Conservation (phyloP, 2,113 vertebrate genomes). For the Morone chrysops region DNA sequence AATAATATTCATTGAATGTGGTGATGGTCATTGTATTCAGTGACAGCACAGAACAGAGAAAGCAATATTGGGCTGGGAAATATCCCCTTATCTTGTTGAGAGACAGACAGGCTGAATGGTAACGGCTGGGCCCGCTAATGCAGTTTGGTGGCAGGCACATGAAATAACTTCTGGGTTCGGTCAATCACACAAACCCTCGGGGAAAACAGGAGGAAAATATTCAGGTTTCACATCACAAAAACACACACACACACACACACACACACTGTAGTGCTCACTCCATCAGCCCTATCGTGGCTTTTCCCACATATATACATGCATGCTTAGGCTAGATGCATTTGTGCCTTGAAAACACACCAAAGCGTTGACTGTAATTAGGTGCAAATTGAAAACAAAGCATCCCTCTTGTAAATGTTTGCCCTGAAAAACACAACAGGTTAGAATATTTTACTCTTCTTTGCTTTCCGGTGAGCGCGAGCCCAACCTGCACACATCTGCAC, state of each 20-base stretch:
- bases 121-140: conserved; percentile 44
- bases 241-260: neutral
- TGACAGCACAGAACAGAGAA: conserved; percentile 53
- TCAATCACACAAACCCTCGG: conserved; percentile 59
- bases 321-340: neutral
- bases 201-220: conserved; percentile 53
- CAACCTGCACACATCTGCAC: conserved; percentile 27
- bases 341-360: conserved; percentile 13
- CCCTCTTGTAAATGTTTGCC: conserved; percentile 22
- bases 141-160: conserved; percentile 68
- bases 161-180: conserved; percentile 63
- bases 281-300: neutral
- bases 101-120: conserved; percentile 52
- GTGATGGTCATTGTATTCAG: conserved; percentile 69
- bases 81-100: conserved; percentile 68
- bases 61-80: conserved; percentile 58
- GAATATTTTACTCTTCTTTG: conserved; percentile 14
- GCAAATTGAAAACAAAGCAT: conserved; percentile 9
- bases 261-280: neutral
- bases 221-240: conserved; percentile 39
- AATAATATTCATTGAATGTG: conserved; percentile 74
- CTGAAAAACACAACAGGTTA: neutral
- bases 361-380: conserved; percentile 25
- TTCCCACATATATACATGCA: neutral
- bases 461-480: conserved; percentile 10